Base-by-base conservation (phyloP, 2,113 vertebrate species). In the Panthera uncia region DNA sequence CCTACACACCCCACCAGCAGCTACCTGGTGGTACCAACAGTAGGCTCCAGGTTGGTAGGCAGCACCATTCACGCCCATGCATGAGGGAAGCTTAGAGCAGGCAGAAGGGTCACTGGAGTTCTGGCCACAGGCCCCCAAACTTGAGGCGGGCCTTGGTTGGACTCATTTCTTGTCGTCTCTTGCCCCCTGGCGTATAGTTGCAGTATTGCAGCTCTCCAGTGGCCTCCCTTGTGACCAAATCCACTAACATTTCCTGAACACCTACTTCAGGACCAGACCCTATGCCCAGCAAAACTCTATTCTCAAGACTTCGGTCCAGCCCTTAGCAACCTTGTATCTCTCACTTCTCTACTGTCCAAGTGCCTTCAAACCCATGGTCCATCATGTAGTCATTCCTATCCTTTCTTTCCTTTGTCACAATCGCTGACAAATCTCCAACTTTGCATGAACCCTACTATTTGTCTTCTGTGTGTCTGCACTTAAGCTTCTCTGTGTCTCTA, bases 91-190 rank as follows among this genome's bases (percentile, higher is more conserved):
- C 31, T 65, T 50, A 45, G 38, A 93, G 50, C 4, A 5, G 21
- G 16, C 84, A 65, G 71, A 38, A 73, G 21, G 45, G 31, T n/a
- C 33, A 23, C 5, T 79, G 66, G 74, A 29, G 1, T 48, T 52
- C 31, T 7, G 6, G n/a, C 27, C 15, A 63, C 29, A 57, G 48
- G 25, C n/a, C 66, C 95, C 73, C 66, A 45, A 73, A 61, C 14
- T 76, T 86, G 36, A 94, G 85, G 48, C 0, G 27, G 85, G 85
- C 33, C 14, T 3, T 71, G 29, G n/a, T 45, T 7, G 3, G 71
- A 74, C 76, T 82, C 33, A 86, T 96, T 91, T 89, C 73, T 97
- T 94, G 68, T 86, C 4, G 0, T 97, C 52, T 97, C 66, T 98
- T 96, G 97, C 93, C 97, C 97, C 89, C 94, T 96, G 1, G 93